Evolutionary conservation across 2,113 vertebrate species (phyloP).

Genomic region (Anguilla rostrata): DNA sequence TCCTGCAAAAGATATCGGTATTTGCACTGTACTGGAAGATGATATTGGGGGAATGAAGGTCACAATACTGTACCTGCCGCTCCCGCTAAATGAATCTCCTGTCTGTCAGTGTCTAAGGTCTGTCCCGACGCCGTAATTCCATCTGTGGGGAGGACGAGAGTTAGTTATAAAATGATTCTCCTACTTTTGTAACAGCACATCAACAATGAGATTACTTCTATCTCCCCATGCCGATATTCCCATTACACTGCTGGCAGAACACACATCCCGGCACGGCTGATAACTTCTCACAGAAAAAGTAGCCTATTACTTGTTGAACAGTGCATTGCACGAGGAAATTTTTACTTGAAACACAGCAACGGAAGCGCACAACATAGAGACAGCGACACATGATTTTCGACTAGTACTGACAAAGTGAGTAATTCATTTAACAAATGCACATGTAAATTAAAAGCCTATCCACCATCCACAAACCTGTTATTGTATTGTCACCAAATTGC

Average conservation of each 20-base stretch:
- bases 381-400: too few relatives aligned
- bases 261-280: slow-evolving; percentile 19
- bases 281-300: background rate
- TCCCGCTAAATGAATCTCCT: slow-evolving; percentile 33
- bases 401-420: too few relatives aligned
- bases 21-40: background rate
- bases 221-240: background rate
- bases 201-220: background rate
- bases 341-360: background rate
- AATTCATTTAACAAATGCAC: too few relatives aligned
- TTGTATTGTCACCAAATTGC: slow-evolving; percentile 18
- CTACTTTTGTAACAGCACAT: background rate
- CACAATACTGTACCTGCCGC: slow-evolving; percentile 37
- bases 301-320: background rate
- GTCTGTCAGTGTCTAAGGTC: slow-evolving; percentile 51
- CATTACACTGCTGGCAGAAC: background rate
- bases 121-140: slow-evolving; percentile 50
- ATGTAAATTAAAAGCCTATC: background rate
- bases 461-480: slow-evolving; percentile 14
- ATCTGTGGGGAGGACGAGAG: slow-evolving; percentile 57
- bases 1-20: background rate
- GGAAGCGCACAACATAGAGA: too few relatives aligned
- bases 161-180: background rate
- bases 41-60: background rate
- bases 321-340: background rate